Evolutionary conservation across 2,888 invertebrate species (phyloP).

Genomic region (Stratiomys singularior): DNA sequence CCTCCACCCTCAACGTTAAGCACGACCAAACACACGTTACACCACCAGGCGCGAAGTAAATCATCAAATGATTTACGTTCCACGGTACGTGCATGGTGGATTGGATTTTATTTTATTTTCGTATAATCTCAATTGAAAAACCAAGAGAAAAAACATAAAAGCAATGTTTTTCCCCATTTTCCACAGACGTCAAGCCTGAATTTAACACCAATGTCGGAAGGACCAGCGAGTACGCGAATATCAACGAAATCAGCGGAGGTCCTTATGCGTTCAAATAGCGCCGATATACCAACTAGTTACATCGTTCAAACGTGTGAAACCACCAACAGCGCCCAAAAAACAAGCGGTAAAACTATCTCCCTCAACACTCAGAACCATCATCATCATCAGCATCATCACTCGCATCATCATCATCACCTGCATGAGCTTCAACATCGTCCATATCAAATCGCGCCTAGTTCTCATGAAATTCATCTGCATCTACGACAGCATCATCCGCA

Average conservation of each 20-base stretch:
- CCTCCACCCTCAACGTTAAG: not conserved
- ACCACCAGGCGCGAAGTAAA: constrained; percentile 31
- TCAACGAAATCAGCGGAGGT: constrained; percentile 3
- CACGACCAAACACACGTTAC: not conserved
- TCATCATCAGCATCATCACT: not conserved
- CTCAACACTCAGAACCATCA: not conserved
- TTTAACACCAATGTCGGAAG: constrained; percentile 8
- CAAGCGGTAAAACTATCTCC: not conserved
- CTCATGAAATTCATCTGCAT: not conserved
- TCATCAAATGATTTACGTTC: constrained; percentile 44
- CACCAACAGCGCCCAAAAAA: not conserved
- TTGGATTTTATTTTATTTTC: no score
- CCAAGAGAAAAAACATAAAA: no score
- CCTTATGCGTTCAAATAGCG: not conserved
- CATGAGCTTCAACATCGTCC: not conserved
- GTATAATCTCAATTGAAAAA: no score
- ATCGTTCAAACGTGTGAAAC: not conserved
- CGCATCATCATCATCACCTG: not conserved
- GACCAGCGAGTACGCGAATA: not conserved
- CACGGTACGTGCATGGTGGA: not conserved
- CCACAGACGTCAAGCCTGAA: constrained; percentile 25
- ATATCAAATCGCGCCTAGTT: not conserved
- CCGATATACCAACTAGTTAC: not conserved
- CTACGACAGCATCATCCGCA: not conserved
- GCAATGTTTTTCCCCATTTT: not conserved